Conservation (phyloP, 2,797 vertebrate species). For the Merluccius polli region DNA sequence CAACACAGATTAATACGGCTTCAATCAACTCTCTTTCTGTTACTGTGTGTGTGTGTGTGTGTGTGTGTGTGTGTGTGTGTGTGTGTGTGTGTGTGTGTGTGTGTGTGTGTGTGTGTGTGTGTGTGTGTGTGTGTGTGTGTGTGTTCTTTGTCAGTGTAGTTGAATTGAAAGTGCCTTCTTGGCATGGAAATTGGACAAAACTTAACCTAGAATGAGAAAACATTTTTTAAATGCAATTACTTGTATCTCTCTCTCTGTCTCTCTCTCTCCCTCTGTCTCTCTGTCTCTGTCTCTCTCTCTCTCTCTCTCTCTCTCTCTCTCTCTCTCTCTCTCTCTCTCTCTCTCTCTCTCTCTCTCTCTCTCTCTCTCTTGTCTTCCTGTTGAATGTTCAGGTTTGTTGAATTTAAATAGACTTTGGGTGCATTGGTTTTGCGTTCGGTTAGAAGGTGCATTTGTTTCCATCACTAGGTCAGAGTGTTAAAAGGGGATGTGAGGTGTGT, state of each 20-base stretch:
- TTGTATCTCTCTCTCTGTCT: neutral
- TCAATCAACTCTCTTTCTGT: neutral
- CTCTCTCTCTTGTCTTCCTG: neutral
- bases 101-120: neutral
- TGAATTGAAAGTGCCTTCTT: neutral
- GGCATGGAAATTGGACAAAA: neutral
- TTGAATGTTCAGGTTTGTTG: neutral
- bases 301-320: neutral
- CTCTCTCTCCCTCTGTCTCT: neutral
- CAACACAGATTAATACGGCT: neutral
- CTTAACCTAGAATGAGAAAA: neutral
- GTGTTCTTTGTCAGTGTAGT: conserved; percentile 9
- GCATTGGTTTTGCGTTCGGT: no score
- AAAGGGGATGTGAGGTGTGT: no score
- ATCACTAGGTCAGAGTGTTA: no score
- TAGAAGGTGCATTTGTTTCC: no score
- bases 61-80: neutral
- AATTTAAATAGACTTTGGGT: neutral
- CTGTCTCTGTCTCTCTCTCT: neutral
- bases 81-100: no score
- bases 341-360: neutral
- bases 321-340: neutral
- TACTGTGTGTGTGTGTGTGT: neutral
- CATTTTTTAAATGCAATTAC: neutral
- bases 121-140: neutral